Evolutionary conservation across 2,113 vertebrate species (phyloP), one percentile per base, ranked within the genome.

Genomic region (Tachysurus fulvidraco): DNA sequence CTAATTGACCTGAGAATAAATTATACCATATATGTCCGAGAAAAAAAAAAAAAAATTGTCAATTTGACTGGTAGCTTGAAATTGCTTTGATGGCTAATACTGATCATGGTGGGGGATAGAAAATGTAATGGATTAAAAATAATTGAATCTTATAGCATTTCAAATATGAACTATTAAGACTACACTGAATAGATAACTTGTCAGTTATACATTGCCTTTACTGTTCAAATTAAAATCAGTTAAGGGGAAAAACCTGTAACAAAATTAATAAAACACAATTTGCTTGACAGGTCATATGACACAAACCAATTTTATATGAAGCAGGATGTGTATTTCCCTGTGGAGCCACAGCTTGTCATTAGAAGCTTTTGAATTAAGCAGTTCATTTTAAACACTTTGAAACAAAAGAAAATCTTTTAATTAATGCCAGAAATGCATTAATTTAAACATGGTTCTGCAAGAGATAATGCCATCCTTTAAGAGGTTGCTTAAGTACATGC

Each of bases 371-470:
- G 54, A 73, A 88, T 74, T 85, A 85, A 82, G 41, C 83, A 76
- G 71, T 88, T 88, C 64, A 82, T 73, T 85, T 88, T 88, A 76
- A 81, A 85, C 44, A 85, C 83, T 77, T 52, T 50, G 55, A 85
- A 85, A 79, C 78, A 64, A 28, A 82, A 85, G 67, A 85, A 84
- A 76, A 25, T 28, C 62, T 23, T 28, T 82, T 82, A 85, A 88
- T 88, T 82, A 88, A 88, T 65, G 78, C 71, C 55, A 74, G 36
- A 85, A 85, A 88, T 76, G 69, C 59, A 85, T 85, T 85, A 85
- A 88, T 69, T 50, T 67, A 81, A 86, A 36, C 59, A 50, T 79
- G 80, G 44, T 73, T 88, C 41, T 81, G 77, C 50, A 64, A 59
- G 41, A 67, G 74, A 71, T 81, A 3, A 62, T 84, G 59, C 50